Percentiles rank a stretch among this genome's conserved stretches.
Conservation (phyloP, 2,888 invertebrate genomes). For the Callyntrura sp. region DNA sequence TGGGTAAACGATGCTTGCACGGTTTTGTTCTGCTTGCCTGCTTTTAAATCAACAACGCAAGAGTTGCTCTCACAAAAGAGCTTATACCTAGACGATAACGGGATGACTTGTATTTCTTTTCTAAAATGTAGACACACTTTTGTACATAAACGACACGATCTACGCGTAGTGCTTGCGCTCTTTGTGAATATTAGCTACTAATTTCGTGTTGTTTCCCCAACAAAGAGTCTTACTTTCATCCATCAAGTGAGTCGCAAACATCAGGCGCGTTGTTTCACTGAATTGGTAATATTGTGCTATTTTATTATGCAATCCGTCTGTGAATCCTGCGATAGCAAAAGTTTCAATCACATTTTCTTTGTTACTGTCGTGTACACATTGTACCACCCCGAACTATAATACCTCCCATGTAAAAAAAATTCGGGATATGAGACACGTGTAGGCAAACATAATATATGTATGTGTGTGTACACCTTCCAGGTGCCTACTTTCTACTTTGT, state of each 20-base stretch:
- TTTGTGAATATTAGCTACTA: neutral
- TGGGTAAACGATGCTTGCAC: neutral
- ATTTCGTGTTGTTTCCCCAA: constrained; percentile 1
- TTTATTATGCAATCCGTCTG: constrained; percentile 1
- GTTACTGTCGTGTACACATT: neutral
- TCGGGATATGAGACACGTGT: no score
- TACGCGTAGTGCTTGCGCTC: neutral
- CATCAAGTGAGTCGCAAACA: neutral
- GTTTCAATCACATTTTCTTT: neutral
- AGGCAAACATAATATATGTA: neutral
- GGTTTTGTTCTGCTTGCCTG: neutral
- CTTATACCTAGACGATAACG: no score
- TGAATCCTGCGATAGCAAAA: constrained; percentile 29
- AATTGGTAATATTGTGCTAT: neutral
- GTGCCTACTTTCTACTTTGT: no score
- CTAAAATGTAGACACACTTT: neutral
- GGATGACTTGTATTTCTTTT: constrained; percentile 12
- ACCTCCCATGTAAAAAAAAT: no score
- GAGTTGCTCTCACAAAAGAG: neutral
- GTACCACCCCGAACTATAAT: neutral
- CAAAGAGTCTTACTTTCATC: constrained; percentile 5
- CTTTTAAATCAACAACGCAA: neutral
- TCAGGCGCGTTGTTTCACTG: neutral
- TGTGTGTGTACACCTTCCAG: no score
- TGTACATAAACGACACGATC: neutral